Percentiles rank a stretch among this genome's conserved stretches.
These are phyloP conservation scores for Peromyscus attwateri DNA, from an alignment of 2,797 vertebrate species.

Conservation along the genomic window DNA sequence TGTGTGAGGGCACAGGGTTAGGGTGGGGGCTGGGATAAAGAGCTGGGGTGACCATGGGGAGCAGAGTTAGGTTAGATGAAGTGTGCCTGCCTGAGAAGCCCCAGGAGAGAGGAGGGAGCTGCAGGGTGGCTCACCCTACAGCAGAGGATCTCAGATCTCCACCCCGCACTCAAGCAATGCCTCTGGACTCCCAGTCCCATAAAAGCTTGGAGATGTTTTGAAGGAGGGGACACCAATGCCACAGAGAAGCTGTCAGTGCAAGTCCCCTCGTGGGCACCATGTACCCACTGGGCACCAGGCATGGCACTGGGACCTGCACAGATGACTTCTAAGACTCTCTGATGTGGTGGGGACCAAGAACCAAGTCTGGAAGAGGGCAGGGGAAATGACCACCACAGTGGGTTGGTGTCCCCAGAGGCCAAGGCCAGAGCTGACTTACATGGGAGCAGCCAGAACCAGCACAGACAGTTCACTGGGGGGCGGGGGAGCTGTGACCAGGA, in stretches of 20 bases:
- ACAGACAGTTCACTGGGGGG: background rate
- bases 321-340: background rate
- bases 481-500: background rate
- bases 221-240: background rate
- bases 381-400: background rate
- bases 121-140: too few species aligned
- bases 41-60: background rate
- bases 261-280: background rate
- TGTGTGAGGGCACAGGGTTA: background rate
- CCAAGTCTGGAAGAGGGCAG: background rate
- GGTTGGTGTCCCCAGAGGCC: background rate
- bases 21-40: background rate
- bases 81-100: background rate
- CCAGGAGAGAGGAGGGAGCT: background rate
- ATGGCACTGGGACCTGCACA: background rate
- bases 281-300: background rate
- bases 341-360: background rate
- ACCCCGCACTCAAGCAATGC: background rate
- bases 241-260: background rate
- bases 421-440: background rate
- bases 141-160: background rate
- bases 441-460: background rate
- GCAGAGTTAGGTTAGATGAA: background rate
- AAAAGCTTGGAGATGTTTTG: background rate
- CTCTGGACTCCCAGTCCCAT: background rate